Percentiles rank a stretch among this genome's conserved stretches.
phyloP scores from a whole-genome alignment of 2,888 invertebrate species.

The Rhodophaea formosa region DNA sequence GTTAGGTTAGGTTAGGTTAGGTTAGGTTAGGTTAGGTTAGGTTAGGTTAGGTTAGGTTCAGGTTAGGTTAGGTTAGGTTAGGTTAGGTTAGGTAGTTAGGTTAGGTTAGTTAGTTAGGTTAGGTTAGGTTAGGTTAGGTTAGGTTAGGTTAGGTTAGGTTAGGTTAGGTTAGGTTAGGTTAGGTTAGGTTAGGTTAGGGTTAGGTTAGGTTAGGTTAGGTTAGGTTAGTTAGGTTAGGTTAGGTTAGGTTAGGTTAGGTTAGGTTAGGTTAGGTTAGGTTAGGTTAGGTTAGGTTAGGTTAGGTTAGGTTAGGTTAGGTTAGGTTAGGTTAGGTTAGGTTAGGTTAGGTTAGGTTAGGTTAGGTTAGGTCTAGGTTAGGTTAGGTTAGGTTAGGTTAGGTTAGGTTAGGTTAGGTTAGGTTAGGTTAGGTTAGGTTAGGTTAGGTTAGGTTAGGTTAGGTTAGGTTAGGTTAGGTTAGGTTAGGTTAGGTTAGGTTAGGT shows the following conservation, averaged over 20 bases:
- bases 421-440: no score
- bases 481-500: no score
- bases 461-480: no score
- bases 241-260: conserved; percentile 2
- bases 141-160: conserved; percentile 5
- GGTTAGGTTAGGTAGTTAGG: no score
- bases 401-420: no score
- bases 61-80: not conserved
- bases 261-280: conserved; percentile 9
- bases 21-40: conserved; percentile 7
- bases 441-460: no score
- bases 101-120: not conserved
- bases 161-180: conserved; percentile 13
- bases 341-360: no score
- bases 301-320: conserved; percentile 7
- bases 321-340: conserved; percentile 1
- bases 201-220: conserved; percentile 13
- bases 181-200: conserved; percentile 13
- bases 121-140: not conserved
- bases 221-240: not conserved
- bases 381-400: no score
- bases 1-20: conserved; percentile 7
- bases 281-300: conserved; percentile 10
- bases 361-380: no score
- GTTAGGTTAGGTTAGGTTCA: conserved; percentile 7